Conservation (phyloP, 2,888 invertebrate genomes). For the Drosophila glabriapex region DNA sequence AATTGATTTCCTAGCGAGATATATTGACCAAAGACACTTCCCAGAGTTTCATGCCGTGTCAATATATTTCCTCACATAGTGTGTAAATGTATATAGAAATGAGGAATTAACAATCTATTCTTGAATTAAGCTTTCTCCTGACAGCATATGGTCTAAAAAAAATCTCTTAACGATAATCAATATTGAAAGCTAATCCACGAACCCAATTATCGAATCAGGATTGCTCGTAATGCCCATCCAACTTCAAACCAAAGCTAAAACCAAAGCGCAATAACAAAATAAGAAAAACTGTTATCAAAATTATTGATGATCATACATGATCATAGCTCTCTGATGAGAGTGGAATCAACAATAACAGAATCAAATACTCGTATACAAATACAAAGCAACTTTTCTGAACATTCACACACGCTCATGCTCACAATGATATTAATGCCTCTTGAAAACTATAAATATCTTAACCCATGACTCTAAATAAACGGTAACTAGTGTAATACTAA, state of each 20-base stretch:
- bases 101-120: constrained; percentile 55
- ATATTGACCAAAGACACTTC: constrained; percentile 46
- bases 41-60: constrained; percentile 31
- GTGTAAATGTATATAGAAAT: constrained; percentile 70
- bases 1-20: constrained; percentile 41
- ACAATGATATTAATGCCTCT: constrained; percentile 81
- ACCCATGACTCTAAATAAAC: constrained; percentile 70
- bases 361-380: constrained; percentile 53
- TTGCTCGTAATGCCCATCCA: constrained; percentile 40
- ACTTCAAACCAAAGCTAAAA: constrained; percentile 31
- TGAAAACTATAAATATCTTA: constrained; percentile 74
- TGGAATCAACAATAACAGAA: constrained; percentile 38
- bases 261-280: constrained; percentile 61
- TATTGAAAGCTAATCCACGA: constrained; percentile 51
- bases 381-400: constrained; percentile 81
- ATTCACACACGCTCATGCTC: constrained; percentile 86
- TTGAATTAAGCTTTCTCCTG: constrained; percentile 50
- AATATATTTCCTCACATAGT: constrained; percentile 55
- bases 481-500: constrained; percentile 78
- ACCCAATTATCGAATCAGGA: constrained; percentile 44
- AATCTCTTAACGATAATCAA: constrained; percentile 33
- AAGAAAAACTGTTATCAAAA: constrained; percentile 56
- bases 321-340: constrained; percentile 22
- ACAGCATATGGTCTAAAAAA: constrained; percentile 16
- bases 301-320: constrained; percentile 42